Evolutionary conservation across 2,113 vertebrate genomes (phyloP).

Genomic region (Cettia cetti): DNA sequence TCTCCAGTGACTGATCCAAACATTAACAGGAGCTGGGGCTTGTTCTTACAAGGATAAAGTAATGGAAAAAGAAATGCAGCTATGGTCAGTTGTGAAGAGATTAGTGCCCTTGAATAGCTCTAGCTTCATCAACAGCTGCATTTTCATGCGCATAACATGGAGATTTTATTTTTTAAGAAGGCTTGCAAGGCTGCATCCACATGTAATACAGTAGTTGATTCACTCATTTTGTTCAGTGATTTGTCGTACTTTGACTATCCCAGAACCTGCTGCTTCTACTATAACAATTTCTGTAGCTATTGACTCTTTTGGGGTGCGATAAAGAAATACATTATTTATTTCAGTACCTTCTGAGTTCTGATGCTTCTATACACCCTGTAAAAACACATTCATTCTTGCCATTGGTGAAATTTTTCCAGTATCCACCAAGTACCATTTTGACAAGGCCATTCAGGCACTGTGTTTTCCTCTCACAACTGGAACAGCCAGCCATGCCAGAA

Average conservation of each 20-base stretch:
- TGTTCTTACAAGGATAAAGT: background rate
- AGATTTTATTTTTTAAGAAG: background rate
- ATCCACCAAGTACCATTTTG: background rate
- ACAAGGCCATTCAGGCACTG: background rate
- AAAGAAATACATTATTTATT: background rate
- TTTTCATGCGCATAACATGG: background rate
- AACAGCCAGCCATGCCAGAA: background rate
- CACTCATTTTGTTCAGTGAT: background rate
- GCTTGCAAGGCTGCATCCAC: background rate
- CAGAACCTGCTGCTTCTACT: background rate
- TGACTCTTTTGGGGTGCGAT: background rate
- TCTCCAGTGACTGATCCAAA: background rate
- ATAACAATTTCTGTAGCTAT: background rate
- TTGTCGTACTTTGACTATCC: background rate
- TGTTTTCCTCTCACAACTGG: background rate
- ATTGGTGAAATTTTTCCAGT: background rate
- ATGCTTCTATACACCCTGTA: rapidly evolving
- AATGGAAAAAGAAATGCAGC: background rate
- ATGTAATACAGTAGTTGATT: background rate
- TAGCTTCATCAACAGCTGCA: background rate
- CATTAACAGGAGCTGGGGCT: background rate
- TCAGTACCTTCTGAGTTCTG: background rate
- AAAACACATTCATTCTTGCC: background rate
- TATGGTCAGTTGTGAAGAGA: background rate
- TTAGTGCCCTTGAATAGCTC: background rate